Evolutionary conservation across 92 coral and sea anemone species (phyloP), one percentile per base, ranked within the genome.

Genomic region (Phenganax stokvisi): DNA sequence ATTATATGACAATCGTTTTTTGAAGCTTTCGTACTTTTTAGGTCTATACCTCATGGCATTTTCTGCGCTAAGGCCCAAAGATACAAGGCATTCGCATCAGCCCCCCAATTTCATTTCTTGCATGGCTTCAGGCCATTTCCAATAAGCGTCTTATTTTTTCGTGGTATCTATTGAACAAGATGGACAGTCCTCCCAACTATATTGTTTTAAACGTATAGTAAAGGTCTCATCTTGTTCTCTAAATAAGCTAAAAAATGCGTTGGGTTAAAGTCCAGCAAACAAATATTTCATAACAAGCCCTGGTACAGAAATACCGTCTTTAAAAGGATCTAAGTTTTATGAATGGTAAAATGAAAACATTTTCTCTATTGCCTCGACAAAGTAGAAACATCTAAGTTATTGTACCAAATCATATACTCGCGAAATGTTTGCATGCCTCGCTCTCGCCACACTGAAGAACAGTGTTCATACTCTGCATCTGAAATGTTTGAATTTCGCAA

Each of bases 221-320:
- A 30, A 71, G 57, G 37, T 66, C 84, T 57, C 57, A 47, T 67
- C 55, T 25, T 82, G 29, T 29, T 72, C 44, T 1, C 7, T 1
- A 59, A 56, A 74, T 12, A 86, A 66, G 11, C 71, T 55, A n/a
- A 86, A 47, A 44, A 77, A 68, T 7, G 83, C 77, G 52, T 83
- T 82, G 44, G 61, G 70, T 56, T 74, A 75, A 6, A 81, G 54
- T 25, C 63, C 73, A 16, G 72, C 10, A 67, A 82, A 82, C 17
- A 65, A 55, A 29, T 82, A 86, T 13, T 74, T 75, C 86, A 86
- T 71, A 13, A 85, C 72, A 10, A 86, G 54, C 12, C 86, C 86
- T 6, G 89, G 84, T 47, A 87, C 75, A 7, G 67, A 57, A n/a
- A 71, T 76, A 31, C 78, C 78, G 55, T 73, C 78, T 52, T 73